These are phyloP conservation scores for Dunckerocampus dactyliophorus DNA, from an alignment of 2,113 vertebrate species.

Conservation along the genomic window DNA sequence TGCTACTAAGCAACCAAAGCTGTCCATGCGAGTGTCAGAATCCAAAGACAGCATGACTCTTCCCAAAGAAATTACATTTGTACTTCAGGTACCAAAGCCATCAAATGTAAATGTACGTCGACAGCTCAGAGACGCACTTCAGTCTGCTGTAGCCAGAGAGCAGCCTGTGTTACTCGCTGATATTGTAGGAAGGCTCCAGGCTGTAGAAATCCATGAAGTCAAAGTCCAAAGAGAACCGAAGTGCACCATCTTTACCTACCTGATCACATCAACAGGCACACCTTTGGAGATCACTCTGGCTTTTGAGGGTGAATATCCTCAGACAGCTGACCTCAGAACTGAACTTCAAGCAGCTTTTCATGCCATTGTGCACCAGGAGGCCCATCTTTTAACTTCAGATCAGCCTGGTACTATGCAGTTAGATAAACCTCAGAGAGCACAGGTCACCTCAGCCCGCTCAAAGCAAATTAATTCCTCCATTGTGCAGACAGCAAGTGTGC, in stretches of 20 bases:
- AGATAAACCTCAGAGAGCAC: constrained; percentile 56
- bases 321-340: constrained; percentile 76
- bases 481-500: constrained; percentile 62
- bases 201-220: constrained; percentile 74
- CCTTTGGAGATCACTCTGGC: constrained; percentile 78
- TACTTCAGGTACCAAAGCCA: constrained; percentile 66
- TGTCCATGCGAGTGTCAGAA: constrained; percentile 59
- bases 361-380: constrained; percentile 80
- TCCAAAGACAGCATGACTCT: constrained; percentile 66
- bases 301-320: constrained; percentile 78
- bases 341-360: constrained; percentile 81
- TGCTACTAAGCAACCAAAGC: constrained; percentile 62
- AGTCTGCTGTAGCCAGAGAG: constrained; percentile 77
- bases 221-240: constrained; percentile 75
- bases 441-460: constrained; percentile 50
- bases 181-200: constrained; percentile 71
- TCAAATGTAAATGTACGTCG: constrained; percentile 70
- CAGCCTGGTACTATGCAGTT: constrained; percentile 64
- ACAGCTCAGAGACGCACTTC: constrained; percentile 79
- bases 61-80: constrained; percentile 76
- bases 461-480: constrained; percentile 62
- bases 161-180: constrained; percentile 78
- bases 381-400: constrained; percentile 75
- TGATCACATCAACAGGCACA: constrained; percentile 75
- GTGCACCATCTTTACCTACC: constrained; percentile 74